These are phyloP conservation scores for Scaptomyza reducta DNA, from an alignment of 2,888 invertebrate genomes.

Conservation along the genomic window DNA sequence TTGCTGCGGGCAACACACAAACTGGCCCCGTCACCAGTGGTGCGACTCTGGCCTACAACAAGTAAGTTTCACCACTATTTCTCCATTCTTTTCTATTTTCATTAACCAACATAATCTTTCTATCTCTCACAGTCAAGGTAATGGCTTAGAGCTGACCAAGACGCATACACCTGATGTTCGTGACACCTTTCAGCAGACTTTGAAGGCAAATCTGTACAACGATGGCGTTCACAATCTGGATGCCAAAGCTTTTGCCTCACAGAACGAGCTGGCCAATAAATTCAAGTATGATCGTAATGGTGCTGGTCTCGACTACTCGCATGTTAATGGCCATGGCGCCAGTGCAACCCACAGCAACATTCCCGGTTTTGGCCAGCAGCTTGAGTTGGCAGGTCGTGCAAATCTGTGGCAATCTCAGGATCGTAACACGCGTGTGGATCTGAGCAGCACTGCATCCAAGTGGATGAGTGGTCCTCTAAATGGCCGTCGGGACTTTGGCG, in stretches of 20 bases:
- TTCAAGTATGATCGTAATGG: conserved; percentile 66
- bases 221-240: conserved; percentile 64
- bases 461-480: conserved; percentile 47
- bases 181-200: conserved; percentile 57
- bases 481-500: conserved; percentile 38
- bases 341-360: conserved; percentile 61
- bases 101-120: neutral
- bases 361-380: conserved; percentile 61
- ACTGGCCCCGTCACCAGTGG: conserved; percentile 53
- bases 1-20: conserved; percentile 66
- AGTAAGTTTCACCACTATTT: conserved; percentile 37
- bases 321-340: conserved; percentile 63
- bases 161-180: conserved; percentile 54
- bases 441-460: conserved; percentile 44
- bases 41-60: conserved; percentile 50
- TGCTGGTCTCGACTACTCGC: conserved; percentile 62
- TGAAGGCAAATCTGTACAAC: conserved; percentile 60
- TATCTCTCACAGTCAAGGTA: conserved; percentile 43
- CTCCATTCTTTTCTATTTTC: neutral
- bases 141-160: conserved; percentile 55
- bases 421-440: conserved; percentile 44
- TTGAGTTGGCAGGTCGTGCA: conserved; percentile 52
- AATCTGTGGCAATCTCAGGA: conserved; percentile 40
- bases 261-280: conserved; percentile 65
- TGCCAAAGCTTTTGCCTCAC: conserved; percentile 67